Evolutionary conservation across 2,888 invertebrate species (phyloP), one percentile per base, ranked within the genome.

Genomic region (Limnephilus auricula): DNA sequence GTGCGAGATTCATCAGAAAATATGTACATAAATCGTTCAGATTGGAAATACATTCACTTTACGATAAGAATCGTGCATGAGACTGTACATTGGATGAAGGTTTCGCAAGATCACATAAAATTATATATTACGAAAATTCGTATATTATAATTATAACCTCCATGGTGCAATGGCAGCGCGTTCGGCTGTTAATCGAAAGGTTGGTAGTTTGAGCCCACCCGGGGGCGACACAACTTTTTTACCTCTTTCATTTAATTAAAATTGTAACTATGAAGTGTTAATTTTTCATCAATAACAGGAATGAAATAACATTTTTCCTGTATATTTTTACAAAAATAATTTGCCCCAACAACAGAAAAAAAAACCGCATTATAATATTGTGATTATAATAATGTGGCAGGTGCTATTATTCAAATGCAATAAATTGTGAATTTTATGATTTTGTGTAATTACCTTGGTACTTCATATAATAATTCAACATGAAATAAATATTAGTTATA

Each of bases 151-250:
- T 10, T 25, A 32, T 15, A 78, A 79, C 65, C 87, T 88, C 78
- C 87, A 79, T 88, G 87, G 65, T 37, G 87, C 87, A 88, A 88
- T 88, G 87, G 87, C 87, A 98, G 98, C 98, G 98, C 98, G 98
- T 98, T 98, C 98, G 98, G 98, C 98, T 98, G 98, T 98, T 98
- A 98, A 98, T 98, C 98, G 98, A 98, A 98, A 98, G 98, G 98
- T 98, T 98, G 98, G 98, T 98, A 98, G 98, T 98, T 98, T 98
- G 97, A 98, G 98, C 97, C 98, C 98, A 98, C 98, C 98, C 98
- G 98, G 98, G 98, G 98, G 98, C 98, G 98, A 50, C 30, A n/a
- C 10, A 13, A 31, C 12, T 79, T 79, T 25, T 79, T 31, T 18
- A 31, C 13, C 5, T 0, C 32, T 80, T 80, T 31, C 31, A 80